phyloP scores from a whole-genome alignment of 2,113 vertebrate genomes.

The Phrynosoma platyrhinos region DNA sequence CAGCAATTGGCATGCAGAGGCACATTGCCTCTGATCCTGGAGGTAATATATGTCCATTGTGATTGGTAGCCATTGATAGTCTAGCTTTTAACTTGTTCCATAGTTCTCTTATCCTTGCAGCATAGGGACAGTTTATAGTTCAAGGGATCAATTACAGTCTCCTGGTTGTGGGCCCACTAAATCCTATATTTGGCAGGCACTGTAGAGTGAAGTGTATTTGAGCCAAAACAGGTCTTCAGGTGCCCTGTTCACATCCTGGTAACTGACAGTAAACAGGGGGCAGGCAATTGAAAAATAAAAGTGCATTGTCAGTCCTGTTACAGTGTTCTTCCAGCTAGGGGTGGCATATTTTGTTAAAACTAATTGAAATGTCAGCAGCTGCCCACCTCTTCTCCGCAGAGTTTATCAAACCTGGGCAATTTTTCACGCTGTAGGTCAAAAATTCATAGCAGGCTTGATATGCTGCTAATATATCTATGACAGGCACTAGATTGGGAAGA shows the following conservation, averaged over 20 bases:
- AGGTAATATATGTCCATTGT: background rate
- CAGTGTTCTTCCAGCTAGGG: background rate
- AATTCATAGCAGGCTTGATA: background rate
- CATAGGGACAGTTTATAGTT: background rate
- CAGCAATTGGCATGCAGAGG: no score
- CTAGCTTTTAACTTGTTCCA: no score
- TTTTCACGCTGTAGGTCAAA: slow-evolving; percentile 22
- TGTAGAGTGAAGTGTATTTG: background rate
- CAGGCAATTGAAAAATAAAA: background rate
- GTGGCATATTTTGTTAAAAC: slow-evolving; percentile 4
- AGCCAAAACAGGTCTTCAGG: background rate
- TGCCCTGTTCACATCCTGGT: background rate
- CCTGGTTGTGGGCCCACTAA: background rate
- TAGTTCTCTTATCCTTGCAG: no score
- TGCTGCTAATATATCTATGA: slow-evolving; percentile 2
- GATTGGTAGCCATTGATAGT: no score
- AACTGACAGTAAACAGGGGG: background rate
- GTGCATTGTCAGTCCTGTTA: background rate
- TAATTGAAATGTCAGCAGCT: slow-evolving; percentile 3
- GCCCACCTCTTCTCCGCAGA: slow-evolving; percentile 1
- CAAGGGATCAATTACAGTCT: background rate
- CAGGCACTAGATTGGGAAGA: slow-evolving; percentile 16
- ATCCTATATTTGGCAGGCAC: background rate
- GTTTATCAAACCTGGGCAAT: slow-evolving; percentile 10
- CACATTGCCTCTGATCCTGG: no score